Conservation (phyloP, 2,888 invertebrate species). For the Erpobdella octoculata region DNA sequence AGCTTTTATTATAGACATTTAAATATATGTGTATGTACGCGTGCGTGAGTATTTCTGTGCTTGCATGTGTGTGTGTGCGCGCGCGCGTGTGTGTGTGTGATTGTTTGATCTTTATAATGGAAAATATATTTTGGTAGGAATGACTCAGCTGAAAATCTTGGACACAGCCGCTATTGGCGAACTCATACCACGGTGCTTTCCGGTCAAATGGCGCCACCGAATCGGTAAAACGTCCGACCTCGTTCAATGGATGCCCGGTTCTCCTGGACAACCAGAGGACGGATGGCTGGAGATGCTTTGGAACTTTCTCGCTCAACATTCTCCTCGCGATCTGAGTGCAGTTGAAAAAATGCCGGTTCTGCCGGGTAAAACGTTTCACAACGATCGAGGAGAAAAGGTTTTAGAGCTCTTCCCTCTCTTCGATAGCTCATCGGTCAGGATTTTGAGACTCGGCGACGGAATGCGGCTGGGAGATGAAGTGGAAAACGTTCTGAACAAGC, state of each 20-base stretch:
- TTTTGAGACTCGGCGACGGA: conserved; percentile 33
- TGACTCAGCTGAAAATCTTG: conserved; percentile 36
- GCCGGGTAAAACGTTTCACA: conserved; percentile 22
- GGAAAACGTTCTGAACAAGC: conserved; percentile 30
- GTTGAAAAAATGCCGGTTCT: conserved; percentile 37
- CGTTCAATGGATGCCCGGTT: conserved; percentile 34
- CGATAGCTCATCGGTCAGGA: conserved; percentile 13
- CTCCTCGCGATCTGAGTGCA: conserved; percentile 30
- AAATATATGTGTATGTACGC: no score
- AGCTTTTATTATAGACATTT: no score
- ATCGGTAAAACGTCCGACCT: conserved; percentile 5
- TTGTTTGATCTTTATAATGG: background rate
- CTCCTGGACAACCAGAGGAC: conserved; percentile 32
- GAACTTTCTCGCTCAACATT: conserved; percentile 33
- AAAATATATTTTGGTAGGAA: conserved; percentile 31
- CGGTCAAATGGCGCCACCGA: conserved; percentile 31
- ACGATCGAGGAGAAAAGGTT: conserved; percentile 4
- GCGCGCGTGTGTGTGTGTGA: no score
- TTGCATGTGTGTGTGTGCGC: no score
- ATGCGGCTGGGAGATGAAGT: conserved; percentile 29
- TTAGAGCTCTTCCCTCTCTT: conserved; percentile 32
- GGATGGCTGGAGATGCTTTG: conserved; percentile 36
- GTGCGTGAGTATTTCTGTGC: no score
- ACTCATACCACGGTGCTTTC: conserved; percentile 34
- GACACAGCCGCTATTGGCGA: conserved; percentile 24